These are phyloP conservation scores for Tapera naevia DNA, from an alignment of 2,797 vertebrate species.

Conservation along the genomic window DNA sequence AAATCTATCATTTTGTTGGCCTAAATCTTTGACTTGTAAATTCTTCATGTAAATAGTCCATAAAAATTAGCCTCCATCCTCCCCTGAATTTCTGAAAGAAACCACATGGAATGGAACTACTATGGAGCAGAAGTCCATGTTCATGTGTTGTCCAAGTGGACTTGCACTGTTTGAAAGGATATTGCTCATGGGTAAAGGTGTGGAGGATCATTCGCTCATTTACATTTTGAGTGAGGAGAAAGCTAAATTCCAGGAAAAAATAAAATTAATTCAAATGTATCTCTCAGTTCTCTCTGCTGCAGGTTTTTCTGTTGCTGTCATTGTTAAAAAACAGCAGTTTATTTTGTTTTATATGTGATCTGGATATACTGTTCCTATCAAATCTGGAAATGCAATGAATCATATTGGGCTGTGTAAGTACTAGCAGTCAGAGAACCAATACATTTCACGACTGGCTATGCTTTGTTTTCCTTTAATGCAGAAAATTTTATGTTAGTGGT, in stretches of 20 bases:
- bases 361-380: slow-evolving; percentile 3
- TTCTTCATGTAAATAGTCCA: neutral
- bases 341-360: neutral
- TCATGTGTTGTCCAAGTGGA: neutral
- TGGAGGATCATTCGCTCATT: neutral
- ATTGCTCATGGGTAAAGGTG: neutral
- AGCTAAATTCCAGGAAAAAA: neutral
- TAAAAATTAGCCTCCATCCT: neutral
- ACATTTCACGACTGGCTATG: neutral
- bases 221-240: neutral
- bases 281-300: neutral
- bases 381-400: neutral
- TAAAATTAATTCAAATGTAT: neutral
- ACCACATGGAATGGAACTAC: neutral
- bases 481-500: slow-evolving; percentile 42
- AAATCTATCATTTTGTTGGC: neutral
- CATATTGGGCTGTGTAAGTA: neutral
- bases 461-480: slow-evolving; percentile 51
- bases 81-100: neutral
- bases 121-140: neutral
- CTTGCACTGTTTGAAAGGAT: neutral
- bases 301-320: neutral
- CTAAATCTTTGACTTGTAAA: neutral
- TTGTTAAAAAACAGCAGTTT: neutral
- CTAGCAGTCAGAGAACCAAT: neutral